Conservation (phyloP, 2,797 vertebrate genomes). For the Synanceia verrucosa region DNA sequence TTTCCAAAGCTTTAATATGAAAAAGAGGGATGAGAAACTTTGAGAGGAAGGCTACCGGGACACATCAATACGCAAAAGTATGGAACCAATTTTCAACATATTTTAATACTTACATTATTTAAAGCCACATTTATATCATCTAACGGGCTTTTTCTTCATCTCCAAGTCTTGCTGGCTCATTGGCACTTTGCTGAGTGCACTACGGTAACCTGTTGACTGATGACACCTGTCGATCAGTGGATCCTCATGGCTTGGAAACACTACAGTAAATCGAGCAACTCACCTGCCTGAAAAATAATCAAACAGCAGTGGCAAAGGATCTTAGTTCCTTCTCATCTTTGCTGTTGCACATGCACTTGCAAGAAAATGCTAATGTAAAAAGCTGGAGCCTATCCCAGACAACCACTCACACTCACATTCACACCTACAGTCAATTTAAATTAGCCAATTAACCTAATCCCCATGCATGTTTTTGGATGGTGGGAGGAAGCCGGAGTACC, state of each 20-base stretch:
- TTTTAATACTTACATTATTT: neutral
- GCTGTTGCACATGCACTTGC: too few species aligned
- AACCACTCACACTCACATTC: too few species aligned
- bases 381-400: too few species aligned
- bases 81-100: neutral
- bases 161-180: neutral
- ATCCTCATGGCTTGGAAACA: neutral
- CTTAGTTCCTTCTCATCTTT: too few species aligned
- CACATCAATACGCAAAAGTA: neutral
- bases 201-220: neutral
- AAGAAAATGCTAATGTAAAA: too few species aligned
- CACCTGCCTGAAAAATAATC: too few species aligned
- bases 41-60: neutral
- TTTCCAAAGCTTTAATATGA: conserved; percentile 37
- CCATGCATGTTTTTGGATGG: too few species aligned
- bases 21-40: conserved; percentile 16
- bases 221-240: neutral
- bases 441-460: too few species aligned
- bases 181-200: neutral
- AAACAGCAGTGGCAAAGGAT: too few species aligned
- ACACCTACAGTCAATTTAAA: too few species aligned
- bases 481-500: too few species aligned
- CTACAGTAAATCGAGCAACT: neutral
- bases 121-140: neutral
- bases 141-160: neutral